Conservation (phyloP, 2,888 invertebrate species). For the Acanthopleura granulata region DNA sequence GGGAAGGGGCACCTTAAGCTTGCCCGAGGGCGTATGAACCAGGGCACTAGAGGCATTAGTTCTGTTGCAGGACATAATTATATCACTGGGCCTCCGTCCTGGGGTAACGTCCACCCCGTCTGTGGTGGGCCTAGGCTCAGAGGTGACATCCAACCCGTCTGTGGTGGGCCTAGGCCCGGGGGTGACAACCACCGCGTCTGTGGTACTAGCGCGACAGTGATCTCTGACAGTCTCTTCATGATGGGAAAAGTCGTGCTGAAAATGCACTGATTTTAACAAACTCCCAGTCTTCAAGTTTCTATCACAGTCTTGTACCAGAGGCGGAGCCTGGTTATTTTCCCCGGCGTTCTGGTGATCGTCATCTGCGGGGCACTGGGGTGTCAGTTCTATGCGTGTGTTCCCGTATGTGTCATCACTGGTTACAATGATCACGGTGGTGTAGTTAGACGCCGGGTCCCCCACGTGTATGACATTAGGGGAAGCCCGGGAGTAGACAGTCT, state of each 20-base stretch:
- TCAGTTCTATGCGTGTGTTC: neutral
- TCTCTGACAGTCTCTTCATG: neutral
- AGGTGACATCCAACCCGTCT: neutral
- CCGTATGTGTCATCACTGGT: conserved; percentile 9
- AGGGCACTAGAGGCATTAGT: neutral
- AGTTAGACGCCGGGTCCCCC: conserved; percentile 1
- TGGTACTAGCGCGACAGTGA: neutral
- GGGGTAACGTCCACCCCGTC: neutral
- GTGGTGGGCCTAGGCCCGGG: neutral
- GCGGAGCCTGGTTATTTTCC: neutral
- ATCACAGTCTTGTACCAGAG: neutral
- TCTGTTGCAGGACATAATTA: neutral
- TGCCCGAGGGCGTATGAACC: neutral
- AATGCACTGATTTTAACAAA: conserved; percentile 4
- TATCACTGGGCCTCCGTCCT: neutral
- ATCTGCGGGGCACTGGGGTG: neutral
- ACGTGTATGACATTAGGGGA: conserved; percentile 12
- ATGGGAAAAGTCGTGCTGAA: neutral
- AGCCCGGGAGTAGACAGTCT: neutral
- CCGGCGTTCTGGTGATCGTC: neutral
- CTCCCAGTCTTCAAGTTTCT: neutral
- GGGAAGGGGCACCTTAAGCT: neutral
- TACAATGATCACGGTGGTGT: conserved; percentile 6
- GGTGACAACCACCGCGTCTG: neutral
- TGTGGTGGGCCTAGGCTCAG: neutral